phyloP scores from a whole-genome alignment of 2,888 invertebrate species.

The Xanthorhoe designata region DNA sequence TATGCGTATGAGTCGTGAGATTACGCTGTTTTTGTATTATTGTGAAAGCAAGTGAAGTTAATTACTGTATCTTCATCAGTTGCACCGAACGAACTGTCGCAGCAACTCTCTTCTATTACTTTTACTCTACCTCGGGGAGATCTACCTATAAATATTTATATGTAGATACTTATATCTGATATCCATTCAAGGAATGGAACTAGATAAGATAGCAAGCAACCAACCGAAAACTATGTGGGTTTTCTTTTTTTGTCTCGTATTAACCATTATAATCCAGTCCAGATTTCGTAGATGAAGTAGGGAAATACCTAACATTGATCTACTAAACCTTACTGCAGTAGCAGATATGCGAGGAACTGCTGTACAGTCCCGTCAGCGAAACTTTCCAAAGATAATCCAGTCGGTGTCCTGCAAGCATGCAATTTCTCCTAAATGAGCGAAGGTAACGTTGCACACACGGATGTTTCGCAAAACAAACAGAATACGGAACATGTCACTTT shows the following conservation, averaged over 20 bases:
- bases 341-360: conserved; percentile 2
- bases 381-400: conserved; percentile 16
- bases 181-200: conserved; percentile 70
- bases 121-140: conserved; percentile 70
- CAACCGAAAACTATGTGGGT: conserved; percentile 42
- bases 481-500: conserved; percentile 58
- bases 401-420: conserved; percentile 11
- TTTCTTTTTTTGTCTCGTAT: conserved; percentile 24
- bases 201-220: conserved; percentile 51
- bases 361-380: not conserved
- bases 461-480: conserved; percentile 59
- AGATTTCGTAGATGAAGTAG: not conserved
- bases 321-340: not conserved
- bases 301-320: not conserved
- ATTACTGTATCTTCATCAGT: conserved; percentile 67
- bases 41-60: conserved; percentile 67
- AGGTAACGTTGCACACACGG: conserved; percentile 51
- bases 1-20: conserved; percentile 44
- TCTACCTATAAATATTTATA: conserved; percentile 68
- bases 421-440: conserved; percentile 24
- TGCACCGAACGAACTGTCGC: conserved; percentile 58
- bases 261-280: not conserved
- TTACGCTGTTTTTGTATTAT: conserved; percentile 53
- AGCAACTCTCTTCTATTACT: conserved; percentile 68
- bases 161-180: conserved; percentile 62